Base-by-base conservation (phyloP, 2,113 vertebrate genomes). In the Paracanthobrama guichenoti region DNA sequence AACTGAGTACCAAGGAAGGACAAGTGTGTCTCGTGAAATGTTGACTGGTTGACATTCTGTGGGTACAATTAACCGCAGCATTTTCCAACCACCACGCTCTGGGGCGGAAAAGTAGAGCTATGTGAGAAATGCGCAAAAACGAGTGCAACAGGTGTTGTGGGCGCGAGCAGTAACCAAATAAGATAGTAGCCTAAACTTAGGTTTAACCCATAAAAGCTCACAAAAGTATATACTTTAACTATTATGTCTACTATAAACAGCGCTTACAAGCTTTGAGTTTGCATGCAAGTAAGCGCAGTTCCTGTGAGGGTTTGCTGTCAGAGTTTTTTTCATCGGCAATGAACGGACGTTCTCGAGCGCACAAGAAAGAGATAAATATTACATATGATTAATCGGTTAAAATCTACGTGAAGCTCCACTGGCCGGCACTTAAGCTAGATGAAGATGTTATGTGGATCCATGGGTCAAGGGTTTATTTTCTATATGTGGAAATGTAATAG, bases 131-230 rank as follows among this genome's bases (percentile, higher is more conserved):
- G 79, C 62, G 44, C 44, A 31, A 55, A 76, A 76, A 67, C 44
- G 11, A 71, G 28, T 57, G 48, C 80, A 82, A 82, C 80, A 82
- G 80, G 66, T 81, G 79, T 26, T 71, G 46, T 11, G 28, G 28
- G 48, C 53, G 62, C 20, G 1, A 53, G 20, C 24, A 16, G 6
- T 55, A 66, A 6, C 6, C 12, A 11, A 75, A 53, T 75, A 28
- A 26, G 13, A 18, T 28, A 75, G 2, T 26, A 20, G 6, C 26
- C 6, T 22, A 69, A n/a, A 39, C 35, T 11, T 72, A 24, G 42
- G 11, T 18, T 75, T 24, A 9, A 53, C 24, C 14, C 16, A 75
- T 53, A 75, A 11, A 28, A 53, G n/a, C 6, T 31, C 16, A 28
- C 3, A 75, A 11, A 20, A 26, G 3, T 8, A 46, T 9, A 46